phyloP scores from a whole-genome alignment of 2,113 vertebrate species.

The Tenebrosternarchus preto region DNA sequence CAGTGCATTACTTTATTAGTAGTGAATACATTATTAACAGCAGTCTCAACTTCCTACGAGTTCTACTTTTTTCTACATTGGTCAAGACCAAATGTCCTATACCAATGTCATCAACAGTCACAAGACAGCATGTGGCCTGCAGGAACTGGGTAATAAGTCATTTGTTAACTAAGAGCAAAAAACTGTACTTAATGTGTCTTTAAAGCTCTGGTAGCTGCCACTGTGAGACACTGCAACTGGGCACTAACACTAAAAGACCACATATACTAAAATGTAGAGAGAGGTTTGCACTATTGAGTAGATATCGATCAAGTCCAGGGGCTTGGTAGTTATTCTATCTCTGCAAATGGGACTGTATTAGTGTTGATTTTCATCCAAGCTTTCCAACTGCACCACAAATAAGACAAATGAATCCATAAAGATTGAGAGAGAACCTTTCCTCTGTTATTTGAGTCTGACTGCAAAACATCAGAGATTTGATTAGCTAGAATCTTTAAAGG shows the following conservation, averaged over 20 bases:
- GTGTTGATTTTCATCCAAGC: background rate
- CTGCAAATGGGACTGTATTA: background rate
- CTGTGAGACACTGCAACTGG: background rate
- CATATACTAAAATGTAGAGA: background rate
- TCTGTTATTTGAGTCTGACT: conserved; percentile 27
- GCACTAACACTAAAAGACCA: background rate
- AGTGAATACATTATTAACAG: background rate
- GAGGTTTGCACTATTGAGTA: no score
- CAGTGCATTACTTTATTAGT: background rate
- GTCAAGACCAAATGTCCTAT: background rate
- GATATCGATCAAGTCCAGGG: no score
- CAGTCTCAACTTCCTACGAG: background rate
- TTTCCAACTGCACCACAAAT: background rate
- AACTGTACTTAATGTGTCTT: background rate
- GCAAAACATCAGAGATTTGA: conserved; percentile 13
- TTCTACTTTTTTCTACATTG: background rate
- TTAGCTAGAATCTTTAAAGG: conserved; percentile 32
- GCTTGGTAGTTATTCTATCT: background rate
- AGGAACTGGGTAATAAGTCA: background rate
- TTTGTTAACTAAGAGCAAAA: background rate
- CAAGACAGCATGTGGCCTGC: background rate
- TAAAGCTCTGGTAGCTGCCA: background rate
- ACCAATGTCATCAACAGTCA: background rate
- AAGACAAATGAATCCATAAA: background rate
- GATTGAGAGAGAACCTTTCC: background rate